A percentile compares a stretch with the other conserved stretches of the same genome.
Evolutionary conservation across 1,140 invertebrate genomes (phyloP).

Genomic region (Teleopsis dalmanni): DNA sequence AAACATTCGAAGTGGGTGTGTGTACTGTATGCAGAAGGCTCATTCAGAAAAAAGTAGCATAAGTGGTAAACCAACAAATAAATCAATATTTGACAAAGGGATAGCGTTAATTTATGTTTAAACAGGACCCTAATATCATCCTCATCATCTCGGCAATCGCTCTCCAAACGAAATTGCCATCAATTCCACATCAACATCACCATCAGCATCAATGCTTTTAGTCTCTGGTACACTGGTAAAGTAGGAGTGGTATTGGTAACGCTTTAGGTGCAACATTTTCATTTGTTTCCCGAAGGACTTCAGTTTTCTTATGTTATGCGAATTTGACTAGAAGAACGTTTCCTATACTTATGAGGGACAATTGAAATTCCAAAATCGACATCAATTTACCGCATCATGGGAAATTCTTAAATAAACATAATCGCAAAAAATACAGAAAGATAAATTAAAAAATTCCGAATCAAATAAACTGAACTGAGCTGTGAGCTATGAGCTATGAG

Average conservation of each 20-base stretch:
- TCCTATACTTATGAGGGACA: too few species aligned
- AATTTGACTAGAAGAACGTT: too few species aligned
- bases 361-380: slow-evolving; percentile 3
- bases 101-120: neutral
- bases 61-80: slow-evolving; percentile 5
- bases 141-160: neutral
- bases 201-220: neutral
- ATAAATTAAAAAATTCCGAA: too few species aligned
- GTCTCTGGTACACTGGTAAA: too few species aligned
- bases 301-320: too few species aligned
- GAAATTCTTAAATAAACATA: slow-evolving; percentile 1
- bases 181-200: neutral
- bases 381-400: neutral
- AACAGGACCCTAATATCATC: slow-evolving; percentile 1
- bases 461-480: too few species aligned
- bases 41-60: neutral
- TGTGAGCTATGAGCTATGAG: too few species aligned
- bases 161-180: neutral
- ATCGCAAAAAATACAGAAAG: neutral
- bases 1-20: too few species aligned
- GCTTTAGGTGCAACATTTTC: too few species aligned
- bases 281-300: too few species aligned
- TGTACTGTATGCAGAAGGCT: too few species aligned
- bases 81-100: neutral
- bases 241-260: too few species aligned